Conservation (phyloP, 1,140 invertebrate species). For the Cardiocondyla obscurior region DNA sequence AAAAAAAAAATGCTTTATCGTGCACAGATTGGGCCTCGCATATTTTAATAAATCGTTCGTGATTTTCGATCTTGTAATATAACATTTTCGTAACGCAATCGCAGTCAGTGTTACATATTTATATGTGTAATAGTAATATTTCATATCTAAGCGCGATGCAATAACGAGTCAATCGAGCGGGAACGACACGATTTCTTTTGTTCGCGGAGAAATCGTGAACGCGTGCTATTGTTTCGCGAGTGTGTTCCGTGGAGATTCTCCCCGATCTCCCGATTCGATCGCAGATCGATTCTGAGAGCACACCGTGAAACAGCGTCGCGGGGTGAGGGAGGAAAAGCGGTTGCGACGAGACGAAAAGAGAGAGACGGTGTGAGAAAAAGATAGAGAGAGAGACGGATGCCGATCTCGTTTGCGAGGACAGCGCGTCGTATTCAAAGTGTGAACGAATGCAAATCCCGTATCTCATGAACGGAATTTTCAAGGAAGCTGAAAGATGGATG, state of each 20-base stretch:
- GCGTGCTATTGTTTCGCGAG: neutral
- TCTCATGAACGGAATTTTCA: constrained; percentile 74
- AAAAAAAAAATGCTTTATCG: no score
- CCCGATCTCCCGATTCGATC: constrained; percentile 18
- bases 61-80: neutral
- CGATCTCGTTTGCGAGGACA: constrained; percentile 28
- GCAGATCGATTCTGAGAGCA: constrained; percentile 1
- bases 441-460: constrained; percentile 73
- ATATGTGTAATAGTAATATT: neutral
- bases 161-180: constrained; percentile 23
- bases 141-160: neutral
- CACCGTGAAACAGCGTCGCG: neutral
- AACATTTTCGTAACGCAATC: neutral
- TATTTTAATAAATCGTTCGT: no score
- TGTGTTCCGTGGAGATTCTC: neutral
- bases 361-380: neutral
- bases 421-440: constrained; percentile 71
- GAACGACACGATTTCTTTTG: constrained; percentile 19
- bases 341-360: neutral
- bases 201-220: constrained; percentile 15
- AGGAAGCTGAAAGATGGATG: constrained; percentile 74
- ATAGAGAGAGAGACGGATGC: neutral
- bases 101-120: neutral
- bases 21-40: no score
- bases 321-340: neutral